These are phyloP conservation scores for Diadumene lineata DNA, from an alignment of 92 coral and sea anemone genomes.

Conservation along the genomic window DNA sequence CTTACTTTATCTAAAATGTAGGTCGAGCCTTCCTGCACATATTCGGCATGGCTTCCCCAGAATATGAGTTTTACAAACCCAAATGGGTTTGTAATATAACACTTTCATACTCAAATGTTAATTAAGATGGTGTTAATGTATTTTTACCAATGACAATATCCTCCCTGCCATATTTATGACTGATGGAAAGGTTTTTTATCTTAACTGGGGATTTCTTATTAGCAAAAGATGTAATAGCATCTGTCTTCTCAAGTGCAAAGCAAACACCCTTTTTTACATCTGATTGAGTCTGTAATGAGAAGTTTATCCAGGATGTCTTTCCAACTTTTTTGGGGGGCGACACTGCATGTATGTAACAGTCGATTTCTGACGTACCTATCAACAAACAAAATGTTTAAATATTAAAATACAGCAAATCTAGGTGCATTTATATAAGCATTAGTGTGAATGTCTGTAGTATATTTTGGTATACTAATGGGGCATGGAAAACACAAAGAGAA, in stretches of 20 bases:
- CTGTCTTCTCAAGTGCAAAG: conserved; percentile 47
- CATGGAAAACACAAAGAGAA: no score
- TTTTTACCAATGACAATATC: conserved; percentile 54
- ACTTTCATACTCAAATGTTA: conserved; percentile 42
- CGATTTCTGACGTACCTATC: conserved; percentile 30
- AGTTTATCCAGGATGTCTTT: conserved; percentile 45
- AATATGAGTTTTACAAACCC: conserved; percentile 60
- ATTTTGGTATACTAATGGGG: no score
- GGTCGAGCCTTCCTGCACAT: conserved; percentile 44
- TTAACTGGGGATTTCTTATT: conserved; percentile 55
- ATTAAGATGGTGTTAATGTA: conserved; percentile 34
- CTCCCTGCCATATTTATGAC: conserved; percentile 59
- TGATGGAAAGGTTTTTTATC: conserved; percentile 51
- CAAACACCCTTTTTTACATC: conserved; percentile 47
- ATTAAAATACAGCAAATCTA: no score
- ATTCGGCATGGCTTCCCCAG: conserved; percentile 60
- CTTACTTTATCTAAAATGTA: conserved; percentile 57
- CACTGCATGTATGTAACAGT: conserved; percentile 46
- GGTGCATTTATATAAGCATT: no score
- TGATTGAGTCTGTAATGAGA: conserved; percentile 47
- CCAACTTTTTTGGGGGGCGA: conserved; percentile 52
- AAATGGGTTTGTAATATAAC: conserved; percentile 47
- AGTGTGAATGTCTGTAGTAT: no score
- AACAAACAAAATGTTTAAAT: background rate
- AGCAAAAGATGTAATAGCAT: conserved; percentile 39